Base-by-base conservation (phyloP, 2,797 vertebrate species). In the Argentina silus region DNA sequence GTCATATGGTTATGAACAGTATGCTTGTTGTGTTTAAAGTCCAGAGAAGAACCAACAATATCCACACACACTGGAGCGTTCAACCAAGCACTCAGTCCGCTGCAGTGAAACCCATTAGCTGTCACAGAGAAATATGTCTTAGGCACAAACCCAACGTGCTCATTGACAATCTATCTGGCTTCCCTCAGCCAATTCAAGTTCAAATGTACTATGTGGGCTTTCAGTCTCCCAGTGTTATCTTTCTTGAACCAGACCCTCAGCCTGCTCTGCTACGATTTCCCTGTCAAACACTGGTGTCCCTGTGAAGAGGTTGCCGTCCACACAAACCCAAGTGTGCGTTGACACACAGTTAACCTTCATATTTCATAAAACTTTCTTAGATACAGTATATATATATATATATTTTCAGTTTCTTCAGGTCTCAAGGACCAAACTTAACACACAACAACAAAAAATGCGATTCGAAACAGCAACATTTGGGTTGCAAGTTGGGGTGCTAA, bases 331-430 rank as follows among this genome's bases (percentile, higher is more conserved):
- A 36, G 56, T 65, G 11, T 67, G 57, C 61, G 70, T 62, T 72
- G 71, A 74, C 73, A 67, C 78, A 74, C 73, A 78, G 70, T 84
- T 85, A 81, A 77, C 77, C 79, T 81, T 79, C 74, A 78, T 64
- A 11, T 76, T 72, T 78, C 50, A 59, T 51, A 64, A 59, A 76
- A 44, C 21, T 66, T 55, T 70, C 19, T 14, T 48, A 50, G 17
- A 66, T 47, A 15, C 14, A 42, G 10, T 21, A 60, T 36, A 36
- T 36, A 36, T 36, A 36, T 36, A 36, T 36, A 36, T 36, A 36
- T 36, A 36, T 36, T 36, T 36, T 4, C 27, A 36, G 1, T 36
- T 36, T 48, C 11, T 48, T 48, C 47, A 48, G 17, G 55, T 10
- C 55, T 57, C 9, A 23, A 6, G n/a, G 15, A 56, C 55, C 8